These are phyloP conservation scores for Cerceris ruficornis DNA, from an alignment of 2,888 invertebrate species.

Conservation along the genomic window DNA sequence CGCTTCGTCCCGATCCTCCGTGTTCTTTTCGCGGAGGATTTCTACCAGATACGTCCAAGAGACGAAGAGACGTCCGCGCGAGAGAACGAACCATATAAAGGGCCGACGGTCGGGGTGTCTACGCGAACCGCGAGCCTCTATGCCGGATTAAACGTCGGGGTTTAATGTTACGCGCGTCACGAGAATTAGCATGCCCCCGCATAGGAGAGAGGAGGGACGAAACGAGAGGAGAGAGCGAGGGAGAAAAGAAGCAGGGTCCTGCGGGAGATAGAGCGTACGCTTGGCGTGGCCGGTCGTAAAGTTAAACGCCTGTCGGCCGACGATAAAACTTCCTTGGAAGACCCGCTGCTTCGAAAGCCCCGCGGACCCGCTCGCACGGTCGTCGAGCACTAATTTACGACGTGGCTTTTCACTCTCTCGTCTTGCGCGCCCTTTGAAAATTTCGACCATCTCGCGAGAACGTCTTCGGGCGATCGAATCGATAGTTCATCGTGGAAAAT, in stretches of 20 bases:
- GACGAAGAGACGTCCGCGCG: conserved; percentile 26
- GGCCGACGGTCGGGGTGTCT: conserved; percentile 46
- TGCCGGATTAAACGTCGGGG: conserved; percentile 73
- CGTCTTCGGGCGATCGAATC: background rate
- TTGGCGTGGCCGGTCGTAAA: conserved; percentile 78
- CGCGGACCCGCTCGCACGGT: conserved; percentile 69
- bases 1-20: conserved; percentile 7
- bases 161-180: conserved; percentile 77
- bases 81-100: conserved; percentile 46
- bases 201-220: conserved; percentile 49
- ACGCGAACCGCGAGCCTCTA: conserved; percentile 66
- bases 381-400: conserved; percentile 79
- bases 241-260: conserved; percentile 31
- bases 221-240: conserved; percentile 26
- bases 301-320: conserved; percentile 79
- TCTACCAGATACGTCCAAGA: conserved; percentile 46
- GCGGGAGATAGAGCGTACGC: conserved; percentile 63
- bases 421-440: conserved; percentile 50
- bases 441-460: conserved; percentile 46
- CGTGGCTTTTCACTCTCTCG: conserved; percentile 69
- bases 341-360: conserved; percentile 63
- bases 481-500: too few species aligned
- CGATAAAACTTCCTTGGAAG: conserved; percentile 77
- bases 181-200: conserved; percentile 74
- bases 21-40: conserved; percentile 46